These are phyloP conservation scores for Anagyrus pseudococci DNA, from an alignment of 2,888 invertebrate genomes.

Conservation along the genomic window DNA sequence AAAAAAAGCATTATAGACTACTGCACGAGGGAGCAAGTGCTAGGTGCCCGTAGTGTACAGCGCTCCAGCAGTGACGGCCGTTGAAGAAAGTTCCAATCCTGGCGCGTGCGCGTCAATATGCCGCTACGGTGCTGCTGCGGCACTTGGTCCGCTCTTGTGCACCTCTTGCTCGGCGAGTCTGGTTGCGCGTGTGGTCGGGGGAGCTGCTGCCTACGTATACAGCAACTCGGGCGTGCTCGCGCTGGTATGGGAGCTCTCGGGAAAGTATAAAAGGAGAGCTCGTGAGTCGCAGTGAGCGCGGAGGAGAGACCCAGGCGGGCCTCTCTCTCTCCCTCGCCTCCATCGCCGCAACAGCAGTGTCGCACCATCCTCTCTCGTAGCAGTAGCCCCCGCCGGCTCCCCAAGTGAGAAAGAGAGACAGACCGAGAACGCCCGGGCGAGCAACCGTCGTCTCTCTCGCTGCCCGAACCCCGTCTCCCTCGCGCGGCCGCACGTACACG, in stretches of 20 bases:
- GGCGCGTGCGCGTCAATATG: neutral
- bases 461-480: no score
- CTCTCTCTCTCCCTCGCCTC: slow-evolving; percentile 24
- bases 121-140: no score
- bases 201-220: neutral
- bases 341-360: slow-evolving; percentile 1
- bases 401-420: no score
- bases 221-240: neutral
- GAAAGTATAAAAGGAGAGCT: slow-evolving; percentile 40
- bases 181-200: neutral
- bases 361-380: slow-evolving; percentile 4
- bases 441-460: no score
- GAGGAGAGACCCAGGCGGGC: slow-evolving; percentile 31
- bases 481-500: no score
- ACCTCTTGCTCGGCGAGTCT: neutral
- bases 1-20: no score
- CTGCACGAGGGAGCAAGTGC: no score
- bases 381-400: neutral
- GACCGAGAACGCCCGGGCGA: no score
- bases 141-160: neutral
- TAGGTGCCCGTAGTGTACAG: no score
- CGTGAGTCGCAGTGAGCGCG: slow-evolving; percentile 28
- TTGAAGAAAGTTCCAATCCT: no score
- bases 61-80: no score
- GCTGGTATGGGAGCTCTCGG: slow-evolving; percentile 33